Conservation (phyloP, 2,888 invertebrate species). For the Dolomedes plantarius region DNA sequence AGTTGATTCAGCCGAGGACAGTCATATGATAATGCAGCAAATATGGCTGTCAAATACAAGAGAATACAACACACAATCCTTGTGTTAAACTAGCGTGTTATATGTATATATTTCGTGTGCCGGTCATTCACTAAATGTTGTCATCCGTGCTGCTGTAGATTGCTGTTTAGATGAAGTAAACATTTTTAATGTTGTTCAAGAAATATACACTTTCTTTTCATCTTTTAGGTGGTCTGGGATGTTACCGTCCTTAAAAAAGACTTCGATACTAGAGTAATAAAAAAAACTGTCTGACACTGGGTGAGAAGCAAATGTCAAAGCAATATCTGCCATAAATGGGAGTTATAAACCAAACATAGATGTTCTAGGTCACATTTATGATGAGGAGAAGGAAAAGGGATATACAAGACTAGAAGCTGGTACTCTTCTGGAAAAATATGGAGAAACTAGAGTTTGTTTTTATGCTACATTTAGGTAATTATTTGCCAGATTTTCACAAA, state of each 20-base stretch:
- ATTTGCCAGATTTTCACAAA: too few relatives aligned
- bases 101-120: constrained; percentile 13
- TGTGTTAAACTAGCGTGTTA: not conserved
- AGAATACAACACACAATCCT: not conserved
- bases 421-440: too few relatives aligned
- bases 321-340: not conserved
- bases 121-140: constrained; percentile 10
- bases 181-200: not conserved
- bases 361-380: constrained; percentile 2
- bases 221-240: not conserved
- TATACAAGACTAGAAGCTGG: too few relatives aligned
- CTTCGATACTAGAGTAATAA: not conserved
- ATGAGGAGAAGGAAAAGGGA: not conserved
- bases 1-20: not conserved
- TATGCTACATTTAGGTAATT: too few relatives aligned
- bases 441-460: too few relatives aligned
- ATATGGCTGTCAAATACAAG: not conserved
- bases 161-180: constrained; percentile 6
- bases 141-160: not conserved
- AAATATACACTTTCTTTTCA: not conserved
- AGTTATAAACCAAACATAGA: not conserved
- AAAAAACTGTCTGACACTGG: not conserved
- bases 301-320: not conserved
- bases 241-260: not conserved
- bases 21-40: too few relatives aligned